phyloP scores from a whole-genome alignment of 1,140 invertebrate genomes.

The Neuroterus valhalla region DNA sequence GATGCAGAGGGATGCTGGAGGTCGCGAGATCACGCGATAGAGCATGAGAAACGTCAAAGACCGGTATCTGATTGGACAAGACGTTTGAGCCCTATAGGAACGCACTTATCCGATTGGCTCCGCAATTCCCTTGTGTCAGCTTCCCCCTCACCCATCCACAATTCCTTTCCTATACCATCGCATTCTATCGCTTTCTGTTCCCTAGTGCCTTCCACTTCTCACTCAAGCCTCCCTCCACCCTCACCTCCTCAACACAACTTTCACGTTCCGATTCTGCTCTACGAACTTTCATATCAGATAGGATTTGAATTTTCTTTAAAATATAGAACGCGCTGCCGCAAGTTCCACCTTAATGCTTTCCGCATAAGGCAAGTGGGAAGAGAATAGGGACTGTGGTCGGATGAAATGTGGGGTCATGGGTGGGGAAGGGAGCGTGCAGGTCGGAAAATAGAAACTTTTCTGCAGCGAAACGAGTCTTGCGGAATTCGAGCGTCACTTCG shows the following conservation, averaged over 20 bases:
- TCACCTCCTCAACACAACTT: constrained; percentile 30
- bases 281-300: constrained; percentile 63
- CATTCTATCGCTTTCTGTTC: constrained; percentile 5
- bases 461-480: constrained; percentile 33
- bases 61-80: constrained; percentile 72
- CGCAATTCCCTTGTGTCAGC: constrained; percentile 71
- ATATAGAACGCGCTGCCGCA: constrained; percentile 44
- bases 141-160: constrained; percentile 55
- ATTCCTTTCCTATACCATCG: constrained; percentile 11
- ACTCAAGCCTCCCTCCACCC: constrained; percentile 34
- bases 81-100: constrained; percentile 66
- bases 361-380: constrained; percentile 29
- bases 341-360: constrained; percentile 37
- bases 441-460: constrained; percentile 55
- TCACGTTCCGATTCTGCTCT: constrained; percentile 38
- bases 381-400: constrained; percentile 8
- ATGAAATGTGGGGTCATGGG: constrained; percentile 21
- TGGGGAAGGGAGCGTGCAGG: constrained; percentile 1
- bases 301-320: constrained; percentile 62
- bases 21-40: constrained; percentile 67
- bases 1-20: constrained; percentile 37
- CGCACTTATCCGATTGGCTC: constrained; percentile 74
- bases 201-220: constrained; percentile 25
- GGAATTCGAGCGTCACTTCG: constrained; percentile 51
- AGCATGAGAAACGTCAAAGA: constrained; percentile 73